These are phyloP conservation scores for Staurois parvus DNA, from an alignment of 2,797 vertebrate species.

Conservation along the genomic window DNA sequence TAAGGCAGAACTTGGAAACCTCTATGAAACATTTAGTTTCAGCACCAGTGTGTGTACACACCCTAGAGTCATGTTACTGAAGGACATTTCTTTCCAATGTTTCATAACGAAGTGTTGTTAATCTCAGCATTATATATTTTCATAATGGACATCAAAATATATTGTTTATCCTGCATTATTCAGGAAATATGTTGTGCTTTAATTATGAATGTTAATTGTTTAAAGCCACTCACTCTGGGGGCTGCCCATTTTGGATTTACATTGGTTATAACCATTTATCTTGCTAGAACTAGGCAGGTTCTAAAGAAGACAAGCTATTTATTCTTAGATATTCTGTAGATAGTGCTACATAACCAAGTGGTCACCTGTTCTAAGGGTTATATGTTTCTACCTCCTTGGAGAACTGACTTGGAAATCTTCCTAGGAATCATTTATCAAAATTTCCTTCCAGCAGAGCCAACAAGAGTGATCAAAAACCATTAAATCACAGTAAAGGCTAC, in stretches of 20 bases:
- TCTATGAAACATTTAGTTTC: too few species aligned
- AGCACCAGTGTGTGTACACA: too few species aligned
- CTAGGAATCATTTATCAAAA: constrained; percentile 24
- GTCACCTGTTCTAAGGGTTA: constrained; percentile 24
- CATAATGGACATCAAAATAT: constrained; percentile 29
- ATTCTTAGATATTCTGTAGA: constrained; percentile 21
- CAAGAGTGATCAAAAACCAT: not conserved
- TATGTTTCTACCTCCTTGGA: constrained; percentile 24
- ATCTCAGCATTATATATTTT: not conserved
- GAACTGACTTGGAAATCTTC: constrained; percentile 38
- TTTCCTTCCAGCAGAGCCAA: constrained; percentile 22
- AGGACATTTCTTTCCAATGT: too few species aligned
- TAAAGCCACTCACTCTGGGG: constrained; percentile 64
- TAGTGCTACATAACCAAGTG: constrained; percentile 35
- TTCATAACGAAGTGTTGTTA: too few species aligned
- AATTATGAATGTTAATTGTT: constrained; percentile 66
- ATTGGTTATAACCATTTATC: constrained; percentile 64
- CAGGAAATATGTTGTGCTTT: constrained; percentile 62
- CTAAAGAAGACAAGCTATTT: constrained; percentile 33
- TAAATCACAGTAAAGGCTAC: constrained; percentile 3
- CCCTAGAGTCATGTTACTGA: too few species aligned
- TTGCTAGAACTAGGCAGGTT: constrained; percentile 40
- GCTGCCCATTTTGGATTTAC: constrained; percentile 64
- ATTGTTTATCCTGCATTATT: constrained; percentile 56
- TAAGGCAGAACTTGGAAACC: too few species aligned